Evolutionary conservation across 2,797 vertebrate genomes (phyloP).

Genomic region (Remorina albescens): DNA sequence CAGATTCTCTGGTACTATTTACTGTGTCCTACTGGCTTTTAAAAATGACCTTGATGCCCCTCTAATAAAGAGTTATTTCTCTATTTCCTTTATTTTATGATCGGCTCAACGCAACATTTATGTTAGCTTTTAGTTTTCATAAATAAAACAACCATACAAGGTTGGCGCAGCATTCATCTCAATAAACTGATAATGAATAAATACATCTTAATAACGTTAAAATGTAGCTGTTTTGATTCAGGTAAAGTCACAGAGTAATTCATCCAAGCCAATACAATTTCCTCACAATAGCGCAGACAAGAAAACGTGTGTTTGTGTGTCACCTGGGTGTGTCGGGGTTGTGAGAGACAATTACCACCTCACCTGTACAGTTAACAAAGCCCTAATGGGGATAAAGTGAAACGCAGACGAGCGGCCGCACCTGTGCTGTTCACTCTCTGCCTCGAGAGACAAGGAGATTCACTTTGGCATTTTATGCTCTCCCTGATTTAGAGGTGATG

Average conservation of each 20-base stretch:
- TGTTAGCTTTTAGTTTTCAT: not conserved
- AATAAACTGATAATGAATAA: not conserved
- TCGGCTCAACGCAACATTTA: not conserved
- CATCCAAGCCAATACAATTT: not conserved
- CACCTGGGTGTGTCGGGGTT: conserved; percentile 57
- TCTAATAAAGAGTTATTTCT: not conserved
- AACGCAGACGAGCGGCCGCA: conserved; percentile 76
- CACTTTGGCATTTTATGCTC: conserved; percentile 60
- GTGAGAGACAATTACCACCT: conserved; percentile 74
- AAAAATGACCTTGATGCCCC: not conserved
- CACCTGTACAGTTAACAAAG: conserved; percentile 83
- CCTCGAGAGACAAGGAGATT: conserved; percentile 60
- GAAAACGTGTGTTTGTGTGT: conserved; percentile 22
- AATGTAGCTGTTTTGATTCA: conserved; percentile 6
- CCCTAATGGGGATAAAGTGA: conserved; percentile 84
- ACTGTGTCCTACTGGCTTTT: not conserved
- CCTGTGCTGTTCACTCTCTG: conserved; percentile 66
- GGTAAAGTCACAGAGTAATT: conserved; percentile 18
- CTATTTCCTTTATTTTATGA: not conserved
- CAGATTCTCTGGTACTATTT: not conserved
- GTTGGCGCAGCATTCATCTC: not conserved
- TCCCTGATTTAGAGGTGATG: conserved; percentile 51
- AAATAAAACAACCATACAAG: not conserved
- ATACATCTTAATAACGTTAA: not conserved
- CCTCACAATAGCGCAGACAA: conserved; percentile 22